Evolutionary conservation across 2,888 invertebrate species (phyloP), one percentile per base, ranked within the genome.

Genomic region (Vanessa cardui): DNA sequence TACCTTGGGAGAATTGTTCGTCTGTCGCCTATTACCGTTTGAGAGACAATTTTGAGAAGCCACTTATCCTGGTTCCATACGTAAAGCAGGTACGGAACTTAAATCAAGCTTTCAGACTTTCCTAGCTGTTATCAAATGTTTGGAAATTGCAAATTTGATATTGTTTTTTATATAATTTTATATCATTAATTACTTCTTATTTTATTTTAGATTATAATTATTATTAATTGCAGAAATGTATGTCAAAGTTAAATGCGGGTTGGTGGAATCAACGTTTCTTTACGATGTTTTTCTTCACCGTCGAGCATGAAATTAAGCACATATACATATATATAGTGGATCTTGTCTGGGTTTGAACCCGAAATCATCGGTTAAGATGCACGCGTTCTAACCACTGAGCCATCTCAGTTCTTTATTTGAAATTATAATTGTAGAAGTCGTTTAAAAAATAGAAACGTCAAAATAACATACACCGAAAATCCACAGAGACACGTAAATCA

Each of bases 1-100:
- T 79, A 79, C 78, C 77, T 74, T 68, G 69, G 56, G 69, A 71
- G 76, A 78, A 80, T 77, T 80, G 80, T 80, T 80, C 73, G 74
- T 73, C 76, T 76, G 79, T 78, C 79, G 79, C 77, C 76, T 81
- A 78, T 80, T 80, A 79, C 76, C 72, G 75, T 76, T 76, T 72
- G 74, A 74, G 74, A 80, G 78, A 78, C 76, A 77, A 77, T 77
- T 80, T 79, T 78, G 75, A 72, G 77, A 73, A 73, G 77, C 79
- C 78, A 80, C 79, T 80, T 79, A 76, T 76, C 75, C 72, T 58
- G 64, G 67, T 66, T 69, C 62, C 70, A 72, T 74, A 74, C 74
- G 73, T 73, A 72, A 77, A 78, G 72, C 75, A 73, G 73, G 58
- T 69, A 71, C 59, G 63, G 68, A 70, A 74, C 71, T 70, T 66